These are phyloP conservation scores for Torymus auratus DNA, from an alignment of 2,888 invertebrate genomes.

Conservation along the genomic window DNA sequence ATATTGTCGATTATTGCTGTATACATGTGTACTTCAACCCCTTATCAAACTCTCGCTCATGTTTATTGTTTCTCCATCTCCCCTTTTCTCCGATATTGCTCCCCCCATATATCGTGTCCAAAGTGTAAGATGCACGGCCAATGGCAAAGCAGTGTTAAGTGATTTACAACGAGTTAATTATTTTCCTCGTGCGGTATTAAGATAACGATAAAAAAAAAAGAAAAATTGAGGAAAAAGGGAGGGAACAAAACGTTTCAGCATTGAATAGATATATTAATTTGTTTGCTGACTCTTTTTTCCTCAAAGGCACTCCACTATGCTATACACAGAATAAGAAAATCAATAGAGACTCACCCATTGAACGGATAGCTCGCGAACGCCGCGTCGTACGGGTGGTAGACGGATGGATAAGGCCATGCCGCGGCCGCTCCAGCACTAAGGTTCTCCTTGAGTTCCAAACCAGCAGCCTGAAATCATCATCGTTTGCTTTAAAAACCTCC, in stretches of 20 bases:
- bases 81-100: not conserved
- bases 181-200: slow-evolving; percentile 46
- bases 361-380: slow-evolving; percentile 96
- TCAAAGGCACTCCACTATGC: too few species aligned
- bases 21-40: not conserved
- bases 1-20: too few species aligned
- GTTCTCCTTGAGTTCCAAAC: slow-evolving; percentile 93
- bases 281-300: too few species aligned
- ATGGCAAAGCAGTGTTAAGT: slow-evolving; percentile 2
- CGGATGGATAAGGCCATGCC: slow-evolving; percentile 93
- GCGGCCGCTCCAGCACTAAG: slow-evolving; percentile 87
- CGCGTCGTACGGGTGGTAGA: slow-evolving; percentile 95
- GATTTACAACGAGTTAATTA: slow-evolving; percentile 59
- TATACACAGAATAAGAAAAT: too few species aligned
- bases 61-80: slow-evolving; percentile 24
- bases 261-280: too few species aligned
- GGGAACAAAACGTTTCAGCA: not conserved
- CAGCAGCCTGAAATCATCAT: slow-evolving; percentile 83
- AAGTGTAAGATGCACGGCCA: not conserved
- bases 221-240: not conserved
- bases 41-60: slow-evolving; percentile 19
- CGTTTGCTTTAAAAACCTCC: not conserved
- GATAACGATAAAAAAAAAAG: not conserved
- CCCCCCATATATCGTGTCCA: not conserved
- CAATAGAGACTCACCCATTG: slow-evolving; percentile 87